Evolutionary conservation across 2,888 invertebrate genomes (phyloP), one percentile per base, ranked within the genome.

Genomic region (Oscheius sp.): DNA sequence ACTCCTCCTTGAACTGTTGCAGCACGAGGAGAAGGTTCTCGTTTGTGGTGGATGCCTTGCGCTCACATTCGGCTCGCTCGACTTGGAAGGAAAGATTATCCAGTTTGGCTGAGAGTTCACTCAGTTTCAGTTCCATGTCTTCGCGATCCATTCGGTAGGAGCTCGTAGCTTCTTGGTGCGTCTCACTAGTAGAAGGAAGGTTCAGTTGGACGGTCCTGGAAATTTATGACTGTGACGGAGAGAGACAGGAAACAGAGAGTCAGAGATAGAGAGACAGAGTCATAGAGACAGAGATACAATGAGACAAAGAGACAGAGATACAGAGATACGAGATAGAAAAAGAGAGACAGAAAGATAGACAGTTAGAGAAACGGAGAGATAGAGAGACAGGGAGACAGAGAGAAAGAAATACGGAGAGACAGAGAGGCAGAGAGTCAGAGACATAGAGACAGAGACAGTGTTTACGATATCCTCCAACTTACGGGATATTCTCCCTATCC

Each of bases 1-100:
- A 74, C 57, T 85, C 85, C 57, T 85, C 78, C 70, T 76, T 79
- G 65, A 79, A 79, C 47, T 71, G 73, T 48, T 75, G 74, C 47
- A 79, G 59, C 47, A 79, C 60, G 47, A 51, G 62, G 2, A 79
- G 72, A 47, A 79, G 66, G 55, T 73, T 65, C 63, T 79, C 78
- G 42, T 76, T 76, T 21, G 74, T 75, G 5, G 78, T 70, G 35
- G 76, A 68, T 10, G 60, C 51, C 13, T 59, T 53, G 2, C 76
- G 47, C 47, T 76, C 74, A n/a, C 51, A 47, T 37, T 79, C 78
- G 11, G 73, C 73, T 1, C 78, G 42, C 48, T 79, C 76, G 35
- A 76, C 73, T 65, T 59, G 73, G 33, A 76, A 75, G 13, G 70
- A 35, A 5, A 78, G 70, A 55, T 71, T 68, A n/a, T 78, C 76